Evolutionary conservation across 2,797 vertebrate species (phyloP), one percentile per base, ranked within the genome.

Genomic region (Scyliorhinus canicula): DNA sequence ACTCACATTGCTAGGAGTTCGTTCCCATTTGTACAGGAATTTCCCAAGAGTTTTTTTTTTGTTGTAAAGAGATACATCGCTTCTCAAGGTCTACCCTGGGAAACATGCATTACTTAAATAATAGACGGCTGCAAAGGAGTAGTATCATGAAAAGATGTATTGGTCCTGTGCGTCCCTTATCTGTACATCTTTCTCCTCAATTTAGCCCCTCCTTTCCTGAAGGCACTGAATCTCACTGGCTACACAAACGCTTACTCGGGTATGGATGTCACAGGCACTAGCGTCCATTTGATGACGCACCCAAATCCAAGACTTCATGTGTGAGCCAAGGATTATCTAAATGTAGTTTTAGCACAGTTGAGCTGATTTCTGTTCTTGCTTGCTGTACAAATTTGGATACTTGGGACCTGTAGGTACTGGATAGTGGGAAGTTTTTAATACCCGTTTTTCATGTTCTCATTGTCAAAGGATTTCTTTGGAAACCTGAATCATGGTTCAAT

Each of bases 11-110:
- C 67, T 28, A 93, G 44, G 40, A 65, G 91, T 67, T 93, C 63
- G 91, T 67, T 93, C 63, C 90, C 63, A 93, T 93, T 65, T 67
- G 9, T 93, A 63, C 67, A 74, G 55, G 67, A 94, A 19, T 94
- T 55, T 94, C 63, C 31, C 47, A 69, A 94, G 67, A 71, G 47
- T 0, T 60, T 90, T 55, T 60, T 90, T 93, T 90, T 55, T 60
- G 60, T 93, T 71, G 93, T 93, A 71, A 71, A 93, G 52, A 67
- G 93, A 93, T 71, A 50, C 44, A 47, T 71, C 11, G 26, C 5
- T 93, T 71, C 65, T 71, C 40, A 26, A 11, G 60, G n/a, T 63
- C 67, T 40, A 28, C 16, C 60, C 12, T 93, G 91, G 91, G 91
- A 93, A n/a, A 47, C 63, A 67, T 40, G 6, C 86, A 90, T 90